A percentile compares a stretch with the other conserved stretches of the same genome.
These are phyloP conservation scores for Lonchura striata DNA, from an alignment of 2,113 vertebrate species.

Conservation along the genomic window DNA sequence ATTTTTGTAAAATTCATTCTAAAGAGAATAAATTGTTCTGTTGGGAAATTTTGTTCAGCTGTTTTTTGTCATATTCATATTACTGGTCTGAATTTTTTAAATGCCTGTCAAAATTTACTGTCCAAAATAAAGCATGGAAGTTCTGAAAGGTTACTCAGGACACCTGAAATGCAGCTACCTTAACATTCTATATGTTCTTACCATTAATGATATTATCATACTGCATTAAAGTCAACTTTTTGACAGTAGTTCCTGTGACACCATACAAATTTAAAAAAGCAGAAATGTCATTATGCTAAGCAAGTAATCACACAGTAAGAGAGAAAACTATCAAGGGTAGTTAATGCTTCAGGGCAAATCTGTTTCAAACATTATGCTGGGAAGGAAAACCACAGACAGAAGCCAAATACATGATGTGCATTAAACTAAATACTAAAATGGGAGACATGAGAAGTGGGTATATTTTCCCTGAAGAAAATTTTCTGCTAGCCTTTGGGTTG, in stretches of 20 bases:
- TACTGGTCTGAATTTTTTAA: not conserved
- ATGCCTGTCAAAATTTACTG: not conserved
- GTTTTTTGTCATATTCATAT: not conserved
- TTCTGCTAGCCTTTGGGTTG: not conserved
- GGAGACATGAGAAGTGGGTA: not conserved
- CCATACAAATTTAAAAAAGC: not conserved
- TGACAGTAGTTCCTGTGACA: slow-evolving; percentile 12
- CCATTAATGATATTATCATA: not conserved
- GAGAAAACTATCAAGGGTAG: slow-evolving; percentile 37
- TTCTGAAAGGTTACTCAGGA: not conserved
- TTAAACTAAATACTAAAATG: slow-evolving; percentile 41
- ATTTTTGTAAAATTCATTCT: not conserved
- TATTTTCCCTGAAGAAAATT: slow-evolving; percentile 21
- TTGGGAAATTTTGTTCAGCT: not conserved
- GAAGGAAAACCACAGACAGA: slow-evolving; percentile 23
- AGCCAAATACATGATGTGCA: slow-evolving; percentile 47
- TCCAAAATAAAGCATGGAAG: not conserved
- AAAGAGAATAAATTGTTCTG: not conserved
- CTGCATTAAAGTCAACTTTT: not conserved
- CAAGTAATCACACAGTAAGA: slow-evolving; percentile 31
- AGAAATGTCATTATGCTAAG: slow-evolving; percentile 37
- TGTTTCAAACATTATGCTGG: slow-evolving; percentile 40
- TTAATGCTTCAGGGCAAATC: slow-evolving; percentile 52
- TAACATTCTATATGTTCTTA: not conserved
- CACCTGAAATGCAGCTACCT: not conserved